phyloP scores from a whole-genome alignment of 2,888 invertebrate species.

The Smittia sp. region DNA sequence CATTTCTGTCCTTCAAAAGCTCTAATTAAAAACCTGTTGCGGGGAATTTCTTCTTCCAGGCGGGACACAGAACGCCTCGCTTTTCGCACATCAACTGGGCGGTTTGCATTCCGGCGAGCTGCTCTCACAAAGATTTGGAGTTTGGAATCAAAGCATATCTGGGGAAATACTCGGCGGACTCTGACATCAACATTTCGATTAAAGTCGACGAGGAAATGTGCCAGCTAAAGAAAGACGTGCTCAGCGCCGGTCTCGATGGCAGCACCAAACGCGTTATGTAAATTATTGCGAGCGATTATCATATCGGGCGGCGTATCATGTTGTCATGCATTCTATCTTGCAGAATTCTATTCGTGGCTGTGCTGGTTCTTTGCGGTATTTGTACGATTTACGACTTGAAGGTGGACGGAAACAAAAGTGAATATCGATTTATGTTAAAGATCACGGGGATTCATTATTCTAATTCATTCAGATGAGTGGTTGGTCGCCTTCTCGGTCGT shows the following conservation, averaged over 20 bases:
- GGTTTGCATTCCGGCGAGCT: slow-evolving; percentile 63
- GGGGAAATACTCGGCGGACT: slow-evolving; percentile 55
- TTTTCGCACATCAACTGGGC: slow-evolving; percentile 68
- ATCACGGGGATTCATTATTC: slow-evolving; percentile 43
- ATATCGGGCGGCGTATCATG: background rate
- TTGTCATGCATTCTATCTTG: background rate
- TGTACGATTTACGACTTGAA: slow-evolving; percentile 27
- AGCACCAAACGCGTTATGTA: slow-evolving; percentile 57
- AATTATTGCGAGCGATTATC: slow-evolving; percentile 43
- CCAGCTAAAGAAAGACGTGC: slow-evolving; percentile 51
- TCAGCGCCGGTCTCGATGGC: slow-evolving; percentile 49
- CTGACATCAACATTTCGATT: slow-evolving; percentile 59
- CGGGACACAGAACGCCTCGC: slow-evolving; percentile 67
- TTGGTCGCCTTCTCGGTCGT: slow-evolving; percentile 63
- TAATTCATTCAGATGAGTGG: slow-evolving; percentile 55
- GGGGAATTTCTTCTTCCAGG: slow-evolving; percentile 53
- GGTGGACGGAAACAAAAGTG: background rate
- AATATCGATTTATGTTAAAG: background rate
- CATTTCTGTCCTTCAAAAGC: slow-evolving; percentile 22
- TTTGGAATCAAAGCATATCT: slow-evolving; percentile 57
- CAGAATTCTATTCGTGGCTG: background rate
- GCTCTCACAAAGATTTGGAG: slow-evolving; percentile 60
- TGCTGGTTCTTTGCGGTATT: background rate
- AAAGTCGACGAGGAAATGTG: slow-evolving; percentile 64
- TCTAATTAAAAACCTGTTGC: background rate